Base-by-base conservation (phyloP, 2,888 invertebrate species). In the Cecidostiba fungosa region DNA sequence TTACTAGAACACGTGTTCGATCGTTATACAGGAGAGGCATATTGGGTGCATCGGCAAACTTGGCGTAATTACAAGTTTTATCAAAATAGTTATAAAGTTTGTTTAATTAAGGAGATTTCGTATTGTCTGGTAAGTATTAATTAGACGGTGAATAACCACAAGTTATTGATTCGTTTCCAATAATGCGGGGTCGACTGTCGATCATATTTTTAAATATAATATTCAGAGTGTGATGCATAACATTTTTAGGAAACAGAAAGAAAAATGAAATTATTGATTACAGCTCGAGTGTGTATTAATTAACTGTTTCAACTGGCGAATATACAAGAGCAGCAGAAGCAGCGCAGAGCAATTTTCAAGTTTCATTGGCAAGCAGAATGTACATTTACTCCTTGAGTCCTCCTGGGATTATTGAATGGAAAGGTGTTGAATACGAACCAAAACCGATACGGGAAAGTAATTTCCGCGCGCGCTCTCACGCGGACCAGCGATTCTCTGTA, bases 391-490 rank as follows among this genome's bases (percentile, higher is more conserved):
- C 23, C 74, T 62, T 74, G 19, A 50, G 74, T 74, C 43, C 66
- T 74, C 54, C 43, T n/a, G 66, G 32, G 66, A 76, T 82, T 74
- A 76, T 82, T 69, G 39, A 73, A 81, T 43, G 62, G 73, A 73
- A 73, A 43, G 80, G 73, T 81, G 80, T 73, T 81, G 73, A 73
- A 73, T 43, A 26, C 66, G 73, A 73, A 62, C 73, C 73, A 43
- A 82, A 69, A 82, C 82, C 66, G 32, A 76, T 82, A 50, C 74
- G 43, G 69, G 36, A 82, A 82, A 82, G 74, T 82, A 82, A 82
- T 82, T 82, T 82, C 66, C 69, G 82, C 3, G 76, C 16, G 66
- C 50, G 10, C 10, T 69, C 82, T 36, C 23, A 66, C 69, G 76
- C 69, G 76, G 23, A 69, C 69, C 76, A 69, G 23, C 76, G 50